phyloP scores from a whole-genome alignment of 2,888 invertebrate species.

The Brenthis daphne region DNA sequence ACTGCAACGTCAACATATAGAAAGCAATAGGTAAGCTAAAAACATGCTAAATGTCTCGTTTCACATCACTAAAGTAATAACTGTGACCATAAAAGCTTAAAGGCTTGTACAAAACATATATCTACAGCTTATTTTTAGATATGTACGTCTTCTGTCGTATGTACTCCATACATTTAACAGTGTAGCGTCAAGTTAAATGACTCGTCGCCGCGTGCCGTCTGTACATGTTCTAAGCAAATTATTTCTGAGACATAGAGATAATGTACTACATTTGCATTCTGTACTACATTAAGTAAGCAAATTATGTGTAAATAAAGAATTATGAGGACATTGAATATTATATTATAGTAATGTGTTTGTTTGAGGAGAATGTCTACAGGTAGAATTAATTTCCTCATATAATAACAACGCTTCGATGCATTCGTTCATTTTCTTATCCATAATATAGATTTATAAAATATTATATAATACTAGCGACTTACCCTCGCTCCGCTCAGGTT shows the following conservation, averaged over 20 bases:
- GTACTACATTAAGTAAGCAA: slow-evolving; percentile 4
- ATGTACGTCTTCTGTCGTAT: background rate
- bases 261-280: slow-evolving; percentile 12
- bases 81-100: too few relatives aligned
- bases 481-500: too few relatives aligned
- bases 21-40: too few relatives aligned
- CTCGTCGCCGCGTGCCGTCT: background rate
- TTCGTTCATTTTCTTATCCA: too few relatives aligned
- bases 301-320: background rate
- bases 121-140: slow-evolving; percentile 2
- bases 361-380: background rate
- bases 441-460: too few relatives aligned
- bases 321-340: background rate
- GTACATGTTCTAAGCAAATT: slow-evolving; percentile 1
- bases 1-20: too few relatives aligned
- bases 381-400: background rate
- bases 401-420: too few relatives aligned
- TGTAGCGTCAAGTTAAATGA: background rate
- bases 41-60: too few relatives aligned
- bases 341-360: background rate
- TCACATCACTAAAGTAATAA: too few relatives aligned
- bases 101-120: background rate
- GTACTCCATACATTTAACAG: background rate
- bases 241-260: slow-evolving; percentile 5
- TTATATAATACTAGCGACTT: too few relatives aligned